Conservation (phyloP, 2,797 vertebrate species). For the Pangasius macronema region DNA sequence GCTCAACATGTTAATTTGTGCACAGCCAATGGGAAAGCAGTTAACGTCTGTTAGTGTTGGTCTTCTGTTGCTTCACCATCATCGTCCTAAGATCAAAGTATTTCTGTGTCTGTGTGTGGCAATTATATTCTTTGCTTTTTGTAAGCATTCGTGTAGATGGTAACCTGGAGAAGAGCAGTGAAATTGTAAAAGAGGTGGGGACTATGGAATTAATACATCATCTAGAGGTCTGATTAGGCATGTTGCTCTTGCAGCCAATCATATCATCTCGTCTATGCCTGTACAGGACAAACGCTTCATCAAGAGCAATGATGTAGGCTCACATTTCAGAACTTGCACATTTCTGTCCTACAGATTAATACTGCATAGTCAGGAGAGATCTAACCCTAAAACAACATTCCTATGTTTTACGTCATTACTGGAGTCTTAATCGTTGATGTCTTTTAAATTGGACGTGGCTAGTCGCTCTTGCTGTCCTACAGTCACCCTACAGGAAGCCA, state of each 20-base stretch:
- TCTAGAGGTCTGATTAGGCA: too few relatives aligned
- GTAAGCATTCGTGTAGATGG: neutral
- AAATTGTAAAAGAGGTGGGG: neutral
- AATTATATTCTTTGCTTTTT: neutral
- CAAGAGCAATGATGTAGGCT: neutral
- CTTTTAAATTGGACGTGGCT: neutral
- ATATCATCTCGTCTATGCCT: neutral
- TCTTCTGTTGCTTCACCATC: neutral
- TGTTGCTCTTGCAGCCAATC: neutral
- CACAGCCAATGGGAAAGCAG: neutral
- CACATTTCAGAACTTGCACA: neutral
- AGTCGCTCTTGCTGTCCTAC: neutral
- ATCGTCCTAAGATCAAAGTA: neutral
- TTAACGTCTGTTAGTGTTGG: neutral
- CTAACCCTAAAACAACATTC: too few relatives aligned
- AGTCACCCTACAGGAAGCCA: neutral
- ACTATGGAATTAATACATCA: neutral
- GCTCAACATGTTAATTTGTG: neutral
- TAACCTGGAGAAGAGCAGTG: neutral
- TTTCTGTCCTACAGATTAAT: neutral
- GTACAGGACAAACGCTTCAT: neutral
- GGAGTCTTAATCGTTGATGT: neutral
- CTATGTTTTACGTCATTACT: neutral
- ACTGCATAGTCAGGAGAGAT: neutral
- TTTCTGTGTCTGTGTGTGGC: neutral